Evolutionary conservation across 2,797 vertebrate species (phyloP).

Genomic region (Vespertilio murinus): DNA sequence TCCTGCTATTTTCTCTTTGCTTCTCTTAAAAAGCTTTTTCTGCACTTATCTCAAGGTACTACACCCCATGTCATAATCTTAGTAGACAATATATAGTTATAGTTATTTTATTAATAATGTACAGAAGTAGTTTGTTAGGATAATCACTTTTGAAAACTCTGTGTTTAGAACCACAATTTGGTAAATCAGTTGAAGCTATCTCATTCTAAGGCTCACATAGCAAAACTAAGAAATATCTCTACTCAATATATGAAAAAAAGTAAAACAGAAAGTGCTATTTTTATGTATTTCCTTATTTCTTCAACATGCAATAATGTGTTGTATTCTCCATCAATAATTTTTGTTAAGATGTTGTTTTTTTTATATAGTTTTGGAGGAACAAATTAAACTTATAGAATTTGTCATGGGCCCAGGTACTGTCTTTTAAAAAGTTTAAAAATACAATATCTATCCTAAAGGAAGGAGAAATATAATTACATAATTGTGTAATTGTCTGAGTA

Average conservation of each 20-base stretch:
- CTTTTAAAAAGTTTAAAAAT: background rate
- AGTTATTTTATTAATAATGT: slow-evolving; percentile 79
- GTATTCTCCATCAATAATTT: background rate
- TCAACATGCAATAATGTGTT: background rate
- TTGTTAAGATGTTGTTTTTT: background rate
- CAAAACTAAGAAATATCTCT: slow-evolving; percentile 64
- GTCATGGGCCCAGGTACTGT: background rate
- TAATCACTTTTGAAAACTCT: slow-evolving; percentile 82
- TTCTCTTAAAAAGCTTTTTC: slow-evolving; percentile 45
- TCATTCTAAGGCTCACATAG: slow-evolving; percentile 68
- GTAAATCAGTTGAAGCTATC: slow-evolving; percentile 77
- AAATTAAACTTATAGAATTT: slow-evolving; percentile 26
- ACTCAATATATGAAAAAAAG: slow-evolving; percentile 51
- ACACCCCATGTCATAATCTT: slow-evolving; percentile 29
- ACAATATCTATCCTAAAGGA: background rate
- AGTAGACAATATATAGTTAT: slow-evolving; percentile 60
- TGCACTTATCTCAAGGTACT: background rate
- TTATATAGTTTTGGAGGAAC: background rate
- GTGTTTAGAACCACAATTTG: slow-evolving; percentile 76
- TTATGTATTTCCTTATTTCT: slow-evolving; percentile 13
- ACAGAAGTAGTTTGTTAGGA: slow-evolving; percentile 81
- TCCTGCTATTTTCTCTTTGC: background rate
- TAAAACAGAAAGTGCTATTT: slow-evolving; percentile 42
- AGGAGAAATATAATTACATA: background rate
- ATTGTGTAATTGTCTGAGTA: background rate